Evolutionary conservation across 2,888 invertebrate species (phyloP).

Genomic region (Sicus ferrugineus): DNA sequence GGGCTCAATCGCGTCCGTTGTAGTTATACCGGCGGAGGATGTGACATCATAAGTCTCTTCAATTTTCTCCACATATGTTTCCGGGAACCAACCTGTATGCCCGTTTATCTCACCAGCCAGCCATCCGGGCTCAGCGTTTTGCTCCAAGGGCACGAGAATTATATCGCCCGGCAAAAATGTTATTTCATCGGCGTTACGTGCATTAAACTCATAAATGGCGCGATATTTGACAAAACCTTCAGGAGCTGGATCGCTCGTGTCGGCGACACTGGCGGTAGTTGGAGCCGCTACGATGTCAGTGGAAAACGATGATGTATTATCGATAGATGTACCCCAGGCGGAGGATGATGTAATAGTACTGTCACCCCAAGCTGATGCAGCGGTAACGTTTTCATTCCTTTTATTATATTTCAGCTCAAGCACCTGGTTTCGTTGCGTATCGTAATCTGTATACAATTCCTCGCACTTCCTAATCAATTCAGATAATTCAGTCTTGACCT

Average conservation of each 20-base stretch:
- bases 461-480: conserved; percentile 76
- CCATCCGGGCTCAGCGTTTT: conserved; percentile 97
- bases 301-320: conserved; percentile 49
- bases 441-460: conserved; percentile 73
- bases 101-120: conserved; percentile 90
- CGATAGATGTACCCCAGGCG: conserved; percentile 46
- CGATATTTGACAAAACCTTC: conserved; percentile 76
- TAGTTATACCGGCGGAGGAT: conserved; percentile 28
- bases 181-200: conserved; percentile 91
- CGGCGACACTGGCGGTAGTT: conserved; percentile 47
- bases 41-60: conserved; percentile 56
- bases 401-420: conserved; percentile 68
- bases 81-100: conserved; percentile 95
- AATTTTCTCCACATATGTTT: conserved; percentile 88
- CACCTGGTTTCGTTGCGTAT: conserved; percentile 70
- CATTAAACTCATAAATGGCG: conserved; percentile 92
- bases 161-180: conserved; percentile 93
- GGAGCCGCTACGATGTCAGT: conserved; percentile 55
- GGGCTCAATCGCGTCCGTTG: conserved; percentile 33
- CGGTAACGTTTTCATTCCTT: conserved; percentile 61
- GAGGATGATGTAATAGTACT: conserved; percentile 43
- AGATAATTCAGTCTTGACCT: conserved; percentile 73
- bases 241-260: conserved; percentile 61
- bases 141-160: conserved; percentile 77
- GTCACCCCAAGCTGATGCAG: conserved; percentile 69